Evolutionary conservation across 2,797 vertebrate genomes (phyloP).

Genomic region (Miopithecus talapoin): DNA sequence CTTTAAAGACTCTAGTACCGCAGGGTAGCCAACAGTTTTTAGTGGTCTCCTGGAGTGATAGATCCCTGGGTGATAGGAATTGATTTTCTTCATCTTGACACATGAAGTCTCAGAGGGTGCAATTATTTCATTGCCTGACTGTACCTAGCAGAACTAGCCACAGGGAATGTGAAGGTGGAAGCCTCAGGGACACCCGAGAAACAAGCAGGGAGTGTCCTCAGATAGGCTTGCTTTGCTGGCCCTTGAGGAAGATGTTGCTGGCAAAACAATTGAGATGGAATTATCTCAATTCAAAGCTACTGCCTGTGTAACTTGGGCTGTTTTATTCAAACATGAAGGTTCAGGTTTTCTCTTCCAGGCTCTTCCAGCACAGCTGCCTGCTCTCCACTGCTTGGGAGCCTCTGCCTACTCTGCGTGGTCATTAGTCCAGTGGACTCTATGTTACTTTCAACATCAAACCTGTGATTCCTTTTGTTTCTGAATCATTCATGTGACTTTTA

Average conservation of each 20-base stretch:
- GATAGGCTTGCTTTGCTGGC: neutral
- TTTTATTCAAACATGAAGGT: neutral
- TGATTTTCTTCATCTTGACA: slow-evolving; percentile 67
- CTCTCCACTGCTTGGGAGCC: too few species aligned
- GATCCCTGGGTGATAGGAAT: slow-evolving; percentile 53
- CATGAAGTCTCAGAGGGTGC: slow-evolving; percentile 61
- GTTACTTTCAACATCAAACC: neutral
- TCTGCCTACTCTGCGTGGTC: neutral
- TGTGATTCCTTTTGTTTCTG: neutral
- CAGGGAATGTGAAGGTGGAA: neutral
- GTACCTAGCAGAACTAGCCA: neutral
- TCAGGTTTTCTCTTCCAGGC: neutral
- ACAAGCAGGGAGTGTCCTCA: neutral
- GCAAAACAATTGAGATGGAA: neutral
- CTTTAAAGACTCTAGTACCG: slow-evolving; percentile 4
- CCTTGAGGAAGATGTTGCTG: neutral
- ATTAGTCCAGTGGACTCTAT: neutral
- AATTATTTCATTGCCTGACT: slow-evolving; percentile 53
- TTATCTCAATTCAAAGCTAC: neutral
- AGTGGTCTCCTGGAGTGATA: slow-evolving; percentile 50
- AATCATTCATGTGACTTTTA: neutral
- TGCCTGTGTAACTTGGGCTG: neutral
- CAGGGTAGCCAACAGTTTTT: slow-evolving; percentile 36
- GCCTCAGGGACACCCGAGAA: neutral
- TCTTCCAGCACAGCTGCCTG: neutral